phyloP scores from a whole-genome alignment of 2,888 invertebrate genomes.

The Elegia similella region DNA sequence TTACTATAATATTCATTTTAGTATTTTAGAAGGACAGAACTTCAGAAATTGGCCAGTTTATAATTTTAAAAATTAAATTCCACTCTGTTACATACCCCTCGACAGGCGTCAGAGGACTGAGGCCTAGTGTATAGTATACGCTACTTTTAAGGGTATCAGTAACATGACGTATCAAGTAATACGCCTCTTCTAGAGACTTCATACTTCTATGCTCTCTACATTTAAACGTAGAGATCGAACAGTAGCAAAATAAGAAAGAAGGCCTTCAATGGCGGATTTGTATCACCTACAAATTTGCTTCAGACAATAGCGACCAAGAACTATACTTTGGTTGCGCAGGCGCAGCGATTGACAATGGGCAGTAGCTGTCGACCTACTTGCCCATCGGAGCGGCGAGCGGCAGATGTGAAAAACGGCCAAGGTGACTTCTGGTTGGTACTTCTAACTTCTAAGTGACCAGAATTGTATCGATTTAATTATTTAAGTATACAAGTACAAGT shows the following conservation, averaged over 20 bases:
- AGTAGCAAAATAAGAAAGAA: not conserved
- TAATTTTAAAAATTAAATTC: too few species aligned
- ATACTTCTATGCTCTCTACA: too few species aligned
- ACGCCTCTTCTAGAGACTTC: too few species aligned
- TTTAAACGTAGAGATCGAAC: not conserved
- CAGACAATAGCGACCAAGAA: slow-evolving; percentile 25
- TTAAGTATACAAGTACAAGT: not conserved
- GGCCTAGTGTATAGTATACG: too few species aligned
- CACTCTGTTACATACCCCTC: too few species aligned
- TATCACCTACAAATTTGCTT: slow-evolving; percentile 16
- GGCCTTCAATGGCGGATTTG: slow-evolving; percentile 13
- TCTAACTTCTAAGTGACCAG: slow-evolving; percentile 24
- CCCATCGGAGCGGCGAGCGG: slow-evolving; percentile 58
- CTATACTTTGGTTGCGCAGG: slow-evolving; percentile 38
- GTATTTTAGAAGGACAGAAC: too few species aligned
- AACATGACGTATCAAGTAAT: too few species aligned
- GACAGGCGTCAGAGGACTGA: too few species aligned
- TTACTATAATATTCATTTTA: too few species aligned
- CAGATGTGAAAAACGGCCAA: slow-evolving; percentile 74
- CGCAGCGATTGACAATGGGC: slow-evolving; percentile 60
- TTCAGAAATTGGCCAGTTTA: too few species aligned
- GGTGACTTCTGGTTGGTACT: slow-evolving; percentile 45
- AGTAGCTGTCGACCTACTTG: slow-evolving; percentile 59
- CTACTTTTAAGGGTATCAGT: too few species aligned
- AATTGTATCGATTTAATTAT: slow-evolving; percentile 7